These are phyloP conservation scores for Melipona quadrifasciata DNA, from an alignment of 1,140 invertebrate species.

Conservation along the genomic window DNA sequence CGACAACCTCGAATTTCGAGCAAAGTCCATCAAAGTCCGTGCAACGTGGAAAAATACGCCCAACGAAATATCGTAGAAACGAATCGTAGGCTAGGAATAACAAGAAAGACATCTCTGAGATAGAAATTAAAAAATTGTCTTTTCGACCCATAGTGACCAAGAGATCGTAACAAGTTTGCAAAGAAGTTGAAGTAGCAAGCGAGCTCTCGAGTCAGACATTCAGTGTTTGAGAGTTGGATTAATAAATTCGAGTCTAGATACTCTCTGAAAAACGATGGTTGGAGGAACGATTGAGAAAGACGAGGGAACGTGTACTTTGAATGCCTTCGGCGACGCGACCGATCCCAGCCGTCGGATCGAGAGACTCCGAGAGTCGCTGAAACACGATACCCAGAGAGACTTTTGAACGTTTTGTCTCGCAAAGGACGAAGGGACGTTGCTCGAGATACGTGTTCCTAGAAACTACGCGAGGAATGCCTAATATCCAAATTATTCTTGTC, in stretches of 20 bases:
- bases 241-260: no score
- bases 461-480: neutral
- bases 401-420: neutral
- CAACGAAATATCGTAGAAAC: no score
- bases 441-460: no score
- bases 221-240: no score
- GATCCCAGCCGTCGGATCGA: slow-evolving; percentile 4
- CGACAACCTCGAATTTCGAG: neutral
- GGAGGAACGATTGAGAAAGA: neutral
- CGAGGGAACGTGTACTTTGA: neutral
- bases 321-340: neutral
- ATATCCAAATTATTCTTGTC: no score
- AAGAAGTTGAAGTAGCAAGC: no score
- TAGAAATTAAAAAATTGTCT: no score
- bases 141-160: no score
- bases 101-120: no score
- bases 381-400: slow-evolving; percentile 12
- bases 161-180: no score
- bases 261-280: neutral
- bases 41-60: neutral
- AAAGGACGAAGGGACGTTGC: no score
- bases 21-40: neutral
- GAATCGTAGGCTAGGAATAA: neutral
- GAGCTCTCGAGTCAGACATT: no score
- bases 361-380: neutral